Percentiles rank a stretch among this genome's conserved stretches.
Evolutionary conservation across 1,140 invertebrate species (phyloP).

Genomic region (Chrysoperla carnea): DNA sequence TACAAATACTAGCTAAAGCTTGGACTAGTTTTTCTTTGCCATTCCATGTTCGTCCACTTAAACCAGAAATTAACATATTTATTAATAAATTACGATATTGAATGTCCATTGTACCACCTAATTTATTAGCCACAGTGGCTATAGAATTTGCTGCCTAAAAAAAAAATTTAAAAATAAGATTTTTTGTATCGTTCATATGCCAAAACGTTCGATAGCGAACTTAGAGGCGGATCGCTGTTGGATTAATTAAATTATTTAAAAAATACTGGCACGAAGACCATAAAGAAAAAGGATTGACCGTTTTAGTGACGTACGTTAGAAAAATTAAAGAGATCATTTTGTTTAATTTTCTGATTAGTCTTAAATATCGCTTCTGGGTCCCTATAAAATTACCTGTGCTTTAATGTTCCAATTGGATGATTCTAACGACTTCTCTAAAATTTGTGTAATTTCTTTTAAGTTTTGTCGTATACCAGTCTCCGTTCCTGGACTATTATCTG

Average conservation of each 20-base stretch:
- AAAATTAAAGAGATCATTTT: neutral
- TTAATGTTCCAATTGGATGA: slow-evolving; percentile 76
- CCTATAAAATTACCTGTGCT: slow-evolving; percentile 35
- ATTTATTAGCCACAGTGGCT: slow-evolving; percentile 55
- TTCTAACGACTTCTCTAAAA: slow-evolving; percentile 48
- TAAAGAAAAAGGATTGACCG: too few species aligned
- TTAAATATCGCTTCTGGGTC: neutral
- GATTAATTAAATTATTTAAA: too few species aligned
- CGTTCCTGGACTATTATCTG: slow-evolving; percentile 66
- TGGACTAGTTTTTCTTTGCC: slow-evolving; percentile 69
- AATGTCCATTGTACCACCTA: slow-evolving; percentile 45
- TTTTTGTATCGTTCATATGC: too few species aligned
- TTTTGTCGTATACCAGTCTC: slow-evolving; percentile 67
- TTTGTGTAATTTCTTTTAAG: slow-evolving; percentile 49
- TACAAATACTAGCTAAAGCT: slow-evolving; percentile 53
- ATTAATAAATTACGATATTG: slow-evolving; percentile 46
- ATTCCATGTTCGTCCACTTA: slow-evolving; percentile 74
- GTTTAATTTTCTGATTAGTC: neutral
- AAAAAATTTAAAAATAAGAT: too few species aligned
- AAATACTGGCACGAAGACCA: too few species aligned
- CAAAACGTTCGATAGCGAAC: too few species aligned
- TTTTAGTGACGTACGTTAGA: too few species aligned
- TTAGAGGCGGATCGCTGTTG: too few species aligned
- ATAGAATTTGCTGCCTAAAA: slow-evolving; percentile 58
- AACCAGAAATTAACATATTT: slow-evolving; percentile 43